These are phyloP conservation scores for Agrilus planipennis DNA, from an alignment of 1,140 invertebrate species.

Conservation along the genomic window DNA sequence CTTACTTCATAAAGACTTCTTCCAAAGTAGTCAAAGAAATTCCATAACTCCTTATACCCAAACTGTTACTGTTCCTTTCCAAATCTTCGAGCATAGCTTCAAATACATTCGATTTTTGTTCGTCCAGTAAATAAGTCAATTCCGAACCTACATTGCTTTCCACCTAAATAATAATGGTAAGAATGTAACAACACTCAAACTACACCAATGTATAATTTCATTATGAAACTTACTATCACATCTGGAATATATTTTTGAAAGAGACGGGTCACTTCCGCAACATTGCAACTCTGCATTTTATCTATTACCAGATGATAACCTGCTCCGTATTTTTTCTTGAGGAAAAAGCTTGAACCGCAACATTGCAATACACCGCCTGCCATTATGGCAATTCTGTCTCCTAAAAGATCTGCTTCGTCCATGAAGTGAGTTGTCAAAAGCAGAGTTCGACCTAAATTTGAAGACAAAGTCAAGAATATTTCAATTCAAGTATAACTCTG, in stretches of 20 bases:
- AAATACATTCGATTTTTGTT: slow-evolving; percentile 36
- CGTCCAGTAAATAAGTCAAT: slow-evolving; percentile 21
- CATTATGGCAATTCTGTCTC: slow-evolving; percentile 85
- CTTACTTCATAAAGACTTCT: slow-evolving; percentile 81
- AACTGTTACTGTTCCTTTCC: slow-evolving; percentile 46
- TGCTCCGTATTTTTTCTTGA: slow-evolving; percentile 74
- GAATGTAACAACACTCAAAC: not conserved
- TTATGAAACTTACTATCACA: slow-evolving; percentile 24
- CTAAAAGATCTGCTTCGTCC: slow-evolving; percentile 91
- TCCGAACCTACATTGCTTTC: slow-evolving; percentile 22
- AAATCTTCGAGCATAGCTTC: slow-evolving; percentile 54
- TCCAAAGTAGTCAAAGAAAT: slow-evolving; percentile 78
- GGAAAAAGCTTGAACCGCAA: slow-evolving; percentile 70
- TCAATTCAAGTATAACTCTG: no score
- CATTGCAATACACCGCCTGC: slow-evolving; percentile 65
- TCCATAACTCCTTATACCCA: slow-evolving; percentile 53
- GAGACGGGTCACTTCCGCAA: slow-evolving; percentile 39
- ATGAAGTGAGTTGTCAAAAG: slow-evolving; percentile 94
- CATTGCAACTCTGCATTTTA: slow-evolving; percentile 38
- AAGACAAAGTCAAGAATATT: no score
- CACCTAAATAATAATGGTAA: no score
- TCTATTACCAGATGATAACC: slow-evolving; percentile 45
- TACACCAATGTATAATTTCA: not conserved
- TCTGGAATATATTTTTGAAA: slow-evolving; percentile 45
- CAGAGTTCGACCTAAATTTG: slow-evolving; percentile 54